phyloP scores from a whole-genome alignment of 2,888 invertebrate species.

The Cenopis cana region DNA sequence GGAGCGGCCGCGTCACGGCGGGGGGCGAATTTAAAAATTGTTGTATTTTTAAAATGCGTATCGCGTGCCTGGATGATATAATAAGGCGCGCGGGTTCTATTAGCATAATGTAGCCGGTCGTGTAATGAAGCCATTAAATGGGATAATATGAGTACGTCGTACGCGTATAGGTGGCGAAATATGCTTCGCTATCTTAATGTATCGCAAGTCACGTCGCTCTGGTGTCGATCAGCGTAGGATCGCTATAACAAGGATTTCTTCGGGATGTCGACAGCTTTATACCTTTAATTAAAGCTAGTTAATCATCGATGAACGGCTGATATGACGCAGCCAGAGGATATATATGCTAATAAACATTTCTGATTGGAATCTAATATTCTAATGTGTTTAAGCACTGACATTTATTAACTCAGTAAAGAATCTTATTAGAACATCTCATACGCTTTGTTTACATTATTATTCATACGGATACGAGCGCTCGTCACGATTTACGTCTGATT shows the following conservation, averaged over 20 bases:
- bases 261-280: conserved; percentile 53
- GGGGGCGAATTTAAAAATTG: conserved; percentile 76
- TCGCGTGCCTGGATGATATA: conserved; percentile 77
- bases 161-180: conserved; percentile 69
- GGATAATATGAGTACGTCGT: conserved; percentile 51
- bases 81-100: conserved; percentile 59
- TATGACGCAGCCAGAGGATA: conserved; percentile 43
- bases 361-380: conserved; percentile 42
- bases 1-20: conserved; percentile 72
- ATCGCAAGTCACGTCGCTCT: conserved; percentile 67
- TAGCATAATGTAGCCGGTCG: conserved; percentile 66
- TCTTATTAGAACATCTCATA: conserved; percentile 42
- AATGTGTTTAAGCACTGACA: conserved; percentile 44
- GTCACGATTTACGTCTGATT: conserved; percentile 27
- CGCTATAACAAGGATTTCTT: conserved; percentile 44
- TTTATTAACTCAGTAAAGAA: conserved; percentile 41
- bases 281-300: conserved; percentile 64
- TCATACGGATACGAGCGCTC: conserved; percentile 23
- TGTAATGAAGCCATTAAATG: conserved; percentile 72
- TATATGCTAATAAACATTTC: conserved; percentile 41
- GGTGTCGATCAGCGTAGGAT: conserved; percentile 52
- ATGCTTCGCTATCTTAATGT: conserved; percentile 74
- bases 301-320: conserved; percentile 52
- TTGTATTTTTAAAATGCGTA: conserved; percentile 70
- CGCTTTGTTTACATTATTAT: conserved; percentile 40